Conservation (phyloP, 2,797 vertebrate genomes). For the Centropyge bicolor region DNA sequence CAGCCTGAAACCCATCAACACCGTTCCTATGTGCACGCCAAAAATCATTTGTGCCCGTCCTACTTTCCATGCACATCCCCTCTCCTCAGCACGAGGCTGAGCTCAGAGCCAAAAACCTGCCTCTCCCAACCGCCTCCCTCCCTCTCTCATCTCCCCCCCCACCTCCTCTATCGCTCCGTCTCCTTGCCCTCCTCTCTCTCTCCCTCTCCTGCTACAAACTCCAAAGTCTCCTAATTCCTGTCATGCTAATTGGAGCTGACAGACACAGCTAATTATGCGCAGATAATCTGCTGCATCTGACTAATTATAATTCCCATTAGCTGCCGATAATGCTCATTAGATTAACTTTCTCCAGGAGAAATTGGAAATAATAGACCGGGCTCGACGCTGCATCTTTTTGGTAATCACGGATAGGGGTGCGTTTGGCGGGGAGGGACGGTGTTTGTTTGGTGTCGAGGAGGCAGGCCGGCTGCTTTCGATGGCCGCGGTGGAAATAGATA, state of each 20-base stretch:
- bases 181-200: constrained; percentile 44
- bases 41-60: constrained; percentile 49
- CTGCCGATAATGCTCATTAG: constrained; percentile 89
- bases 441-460: constrained; percentile 64
- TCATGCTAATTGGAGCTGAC: constrained; percentile 89
- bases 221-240: constrained; percentile 83
- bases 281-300: constrained; percentile 90
- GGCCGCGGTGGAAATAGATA: constrained; percentile 61
- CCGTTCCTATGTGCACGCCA: constrained; percentile 28
- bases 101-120: constrained; percentile 68
- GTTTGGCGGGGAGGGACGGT: constrained; percentile 47
- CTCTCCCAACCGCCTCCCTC: constrained; percentile 42
- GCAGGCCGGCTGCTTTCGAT: constrained; percentile 41
- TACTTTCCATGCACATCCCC: constrained; percentile 58
- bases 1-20: constrained; percentile 54
- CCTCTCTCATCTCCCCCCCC: not conserved
- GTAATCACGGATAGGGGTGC: constrained; percentile 54
- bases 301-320: constrained; percentile 91
- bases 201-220: constrained; percentile 62
- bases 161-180: constrained; percentile 18
- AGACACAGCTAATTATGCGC: constrained; percentile 88
- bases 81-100: constrained; percentile 53
- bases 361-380: constrained; percentile 83
- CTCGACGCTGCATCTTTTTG: constrained; percentile 68
- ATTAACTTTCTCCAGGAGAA: constrained; percentile 88